Evolutionary conservation across 1,140 invertebrate species (phyloP).

Genomic region (Maconellicoccus hirsutus): DNA sequence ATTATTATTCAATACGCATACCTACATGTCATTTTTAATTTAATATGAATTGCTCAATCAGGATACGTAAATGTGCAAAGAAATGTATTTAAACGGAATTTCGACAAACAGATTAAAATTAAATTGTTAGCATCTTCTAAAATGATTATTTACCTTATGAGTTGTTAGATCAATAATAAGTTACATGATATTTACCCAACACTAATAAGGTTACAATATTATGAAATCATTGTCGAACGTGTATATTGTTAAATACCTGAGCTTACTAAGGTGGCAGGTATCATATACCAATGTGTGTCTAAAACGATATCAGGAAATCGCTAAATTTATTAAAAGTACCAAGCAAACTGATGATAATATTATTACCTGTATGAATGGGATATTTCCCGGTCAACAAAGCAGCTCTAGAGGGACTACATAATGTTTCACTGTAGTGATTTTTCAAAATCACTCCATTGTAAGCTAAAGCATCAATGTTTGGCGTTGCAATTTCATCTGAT

Average conservation of each 20-base stretch:
- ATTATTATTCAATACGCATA: background rate
- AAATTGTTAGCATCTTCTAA: background rate
- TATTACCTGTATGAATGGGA: slow-evolving; percentile 40
- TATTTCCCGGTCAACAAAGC: slow-evolving; percentile 46
- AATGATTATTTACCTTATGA: background rate
- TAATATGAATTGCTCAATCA: no score
- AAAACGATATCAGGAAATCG: no score
- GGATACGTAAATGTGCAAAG: no score
- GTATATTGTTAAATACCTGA: no score
- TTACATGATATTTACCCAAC: background rate
- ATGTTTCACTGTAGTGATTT: slow-evolving; percentile 41
- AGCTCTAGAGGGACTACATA: slow-evolving; percentile 44
- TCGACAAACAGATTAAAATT: background rate
- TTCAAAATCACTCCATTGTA: slow-evolving; percentile 38
- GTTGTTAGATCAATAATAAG: background rate
- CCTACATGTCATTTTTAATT: no score
- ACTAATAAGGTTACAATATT: background rate
- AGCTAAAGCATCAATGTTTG: slow-evolving; percentile 45
- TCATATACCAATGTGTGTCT: no score
- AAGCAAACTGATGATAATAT: no score
- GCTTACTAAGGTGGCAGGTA: no score
- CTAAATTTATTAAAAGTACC: no score
- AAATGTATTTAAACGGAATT: background rate
- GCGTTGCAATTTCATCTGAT: slow-evolving; percentile 45
- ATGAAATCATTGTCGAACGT: background rate